Evolutionary conservation across 2,888 invertebrate species (phyloP), one percentile per base, ranked within the genome.

Genomic region (Lasioglossum marginatum): DNA sequence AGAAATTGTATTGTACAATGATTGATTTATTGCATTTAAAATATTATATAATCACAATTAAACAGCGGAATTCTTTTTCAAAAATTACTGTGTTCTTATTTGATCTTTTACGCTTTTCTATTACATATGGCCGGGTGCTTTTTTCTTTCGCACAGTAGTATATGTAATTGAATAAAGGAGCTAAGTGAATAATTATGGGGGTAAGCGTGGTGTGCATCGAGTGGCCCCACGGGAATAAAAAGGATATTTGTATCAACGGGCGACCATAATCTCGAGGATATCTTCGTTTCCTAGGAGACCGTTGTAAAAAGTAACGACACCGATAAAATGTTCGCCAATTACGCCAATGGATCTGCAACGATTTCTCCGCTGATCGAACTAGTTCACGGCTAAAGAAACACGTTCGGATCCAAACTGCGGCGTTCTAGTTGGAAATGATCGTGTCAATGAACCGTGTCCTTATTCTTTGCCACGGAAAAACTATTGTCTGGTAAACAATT

Each of bases 281-380:
- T 16, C 12, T 45, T 4, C 10, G 43, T 8, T n/a, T 45, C 10
- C 19, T 68, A 43, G 60, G 14, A 2, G 34, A n/a, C 2, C 34
- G n/a, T 37, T 14, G 40, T n/a, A n/a, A 45, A 45, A 60, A 23
- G 48, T 23, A 34, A 34, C 48, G 48, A 34, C 10, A 4, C 31
- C 19, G n/a, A 34, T 6, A 2, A 10, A 78, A 63, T 31, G 23
- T 66, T 37, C 31, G 37, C 16, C 31, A 77, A 73, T 57, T 68
- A 34, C 34, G 66, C 34, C 14, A 43, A 73, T 43, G 43, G 48
- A 43, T 45, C 60, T 74, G 19, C 16, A 37, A 14, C 74, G 70
- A 82, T 82, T 82, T 78, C 70, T 71, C 43, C 40, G 16, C n/a
- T 37, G 43, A 63, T 77, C 27, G 80, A 75, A 75, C 68, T n/a